Conservation (phyloP, 2,113 vertebrate species). For the Mormyrus iriodes region DNA sequence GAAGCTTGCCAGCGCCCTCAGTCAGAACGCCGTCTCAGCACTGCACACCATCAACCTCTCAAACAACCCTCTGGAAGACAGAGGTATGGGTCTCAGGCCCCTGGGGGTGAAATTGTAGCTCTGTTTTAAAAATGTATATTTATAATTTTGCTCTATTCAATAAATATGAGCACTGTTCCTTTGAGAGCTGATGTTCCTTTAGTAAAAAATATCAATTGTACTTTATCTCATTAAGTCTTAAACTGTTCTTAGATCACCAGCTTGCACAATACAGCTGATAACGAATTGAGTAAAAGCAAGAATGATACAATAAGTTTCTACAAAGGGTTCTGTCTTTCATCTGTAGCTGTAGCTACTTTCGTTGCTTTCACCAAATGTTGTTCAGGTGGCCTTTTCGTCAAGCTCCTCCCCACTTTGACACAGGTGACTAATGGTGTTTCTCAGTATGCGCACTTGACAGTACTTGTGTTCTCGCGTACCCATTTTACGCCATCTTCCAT, state of each 20-base stretch:
- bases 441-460: background rate
- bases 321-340: background rate
- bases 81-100: constrained; percentile 63
- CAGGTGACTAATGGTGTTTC: no score
- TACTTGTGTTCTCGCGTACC: background rate
- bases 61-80: constrained; percentile 88
- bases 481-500: background rate
- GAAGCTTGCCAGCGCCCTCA: constrained; percentile 80
- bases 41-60: constrained; percentile 89
- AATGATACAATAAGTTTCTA: background rate
- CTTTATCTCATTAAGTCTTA: background rate
- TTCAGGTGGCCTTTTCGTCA: background rate
- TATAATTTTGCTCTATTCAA: background rate
- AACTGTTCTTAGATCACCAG: background rate
- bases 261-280: background rate
- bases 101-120: background rate
- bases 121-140: background rate
- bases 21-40: constrained; percentile 84
- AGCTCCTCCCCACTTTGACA: no score
- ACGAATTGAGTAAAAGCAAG: background rate
- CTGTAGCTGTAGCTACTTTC: background rate
- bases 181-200: background rate
- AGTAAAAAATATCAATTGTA: background rate
- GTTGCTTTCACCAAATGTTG: background rate
- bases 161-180: background rate